Evolutionary conservation across 2,113 vertebrate species (phyloP).

Genomic region (Brachyistius frenatus): DNA sequence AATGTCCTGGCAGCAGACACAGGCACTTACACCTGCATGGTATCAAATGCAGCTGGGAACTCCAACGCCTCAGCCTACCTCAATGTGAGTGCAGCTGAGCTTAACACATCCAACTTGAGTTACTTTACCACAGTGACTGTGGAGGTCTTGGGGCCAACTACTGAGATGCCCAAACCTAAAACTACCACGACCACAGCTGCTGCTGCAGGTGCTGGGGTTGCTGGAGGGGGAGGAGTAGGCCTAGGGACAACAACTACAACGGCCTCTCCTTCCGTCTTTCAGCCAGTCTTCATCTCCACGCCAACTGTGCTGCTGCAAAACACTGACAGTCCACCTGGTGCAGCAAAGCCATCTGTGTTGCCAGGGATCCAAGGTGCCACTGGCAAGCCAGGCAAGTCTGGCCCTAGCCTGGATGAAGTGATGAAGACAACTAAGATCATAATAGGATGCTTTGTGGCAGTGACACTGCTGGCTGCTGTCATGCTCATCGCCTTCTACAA

Average conservation of each 20-base stretch:
- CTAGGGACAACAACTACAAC: slow-evolving; percentile 84
- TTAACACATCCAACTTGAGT: slow-evolving; percentile 97
- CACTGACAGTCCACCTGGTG: slow-evolving; percentile 88
- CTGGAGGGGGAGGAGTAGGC: slow-evolving; percentile 72
- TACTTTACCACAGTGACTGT: slow-evolving; percentile 98
- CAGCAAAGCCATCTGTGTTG: slow-evolving; percentile 77
- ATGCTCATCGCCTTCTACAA: slow-evolving; percentile 99
- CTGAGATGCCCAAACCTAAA: slow-evolving; percentile 92
- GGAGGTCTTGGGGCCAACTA: slow-evolving; percentile 91
- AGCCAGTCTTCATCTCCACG: slow-evolving; percentile 96
- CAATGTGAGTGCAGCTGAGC: slow-evolving; percentile 96
- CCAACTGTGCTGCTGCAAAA: slow-evolving; percentile 94
- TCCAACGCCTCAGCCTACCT: slow-evolving; percentile 98
- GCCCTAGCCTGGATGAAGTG: slow-evolving; percentile 95
- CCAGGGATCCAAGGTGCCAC: slow-evolving; percentile 86
- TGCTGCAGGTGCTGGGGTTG: slow-evolving; percentile 62
- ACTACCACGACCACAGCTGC: slow-evolving; percentile 85
- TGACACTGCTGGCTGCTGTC: slow-evolving; percentile 94
- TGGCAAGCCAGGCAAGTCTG: slow-evolving; percentile 84
- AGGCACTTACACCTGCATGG: slow-evolving; percentile 97
- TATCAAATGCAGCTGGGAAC: slow-evolving; percentile 96
- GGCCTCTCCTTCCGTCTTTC: slow-evolving; percentile 92
- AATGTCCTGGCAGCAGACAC: slow-evolving; percentile 92
- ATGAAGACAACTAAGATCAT: slow-evolving; percentile 99
- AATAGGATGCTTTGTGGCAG: slow-evolving; percentile 98